Conservation (phyloP, 2,888 invertebrate species). For the Candidula unifasciata region DNA sequence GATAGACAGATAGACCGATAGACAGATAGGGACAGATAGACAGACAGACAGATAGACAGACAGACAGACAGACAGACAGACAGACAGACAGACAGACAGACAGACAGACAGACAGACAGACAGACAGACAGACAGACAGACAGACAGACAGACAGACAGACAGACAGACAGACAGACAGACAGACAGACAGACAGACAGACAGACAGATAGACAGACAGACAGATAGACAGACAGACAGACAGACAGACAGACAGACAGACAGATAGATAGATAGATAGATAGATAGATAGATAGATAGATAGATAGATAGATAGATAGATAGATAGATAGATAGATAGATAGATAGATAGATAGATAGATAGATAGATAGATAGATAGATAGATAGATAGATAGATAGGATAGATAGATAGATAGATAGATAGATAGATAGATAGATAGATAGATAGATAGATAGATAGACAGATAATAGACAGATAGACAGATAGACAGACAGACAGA, state of each 20-base stretch:
- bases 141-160: background rate
- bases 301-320: background rate
- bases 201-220: too few relatives aligned
- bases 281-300: background rate
- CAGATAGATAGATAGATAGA: too few relatives aligned
- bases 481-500: too few relatives aligned
- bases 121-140: background rate
- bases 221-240: too few relatives aligned
- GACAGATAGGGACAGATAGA: too few relatives aligned
- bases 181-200: too few relatives aligned
- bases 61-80: background rate
- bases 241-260: too few relatives aligned
- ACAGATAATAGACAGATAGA: too few relatives aligned
- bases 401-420: background rate
- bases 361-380: background rate
- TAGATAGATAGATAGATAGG: background rate
- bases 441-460: too few relatives aligned
- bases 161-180: too few relatives aligned
- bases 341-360: background rate
- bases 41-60: too few relatives aligned
- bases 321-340: background rate
- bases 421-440: background rate
- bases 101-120: background rate
- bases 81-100: background rate
- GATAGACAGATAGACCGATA: too few relatives aligned